Evolutionary conservation across 2,888 invertebrate species (phyloP).

Genomic region (Itoplectis maculator): DNA sequence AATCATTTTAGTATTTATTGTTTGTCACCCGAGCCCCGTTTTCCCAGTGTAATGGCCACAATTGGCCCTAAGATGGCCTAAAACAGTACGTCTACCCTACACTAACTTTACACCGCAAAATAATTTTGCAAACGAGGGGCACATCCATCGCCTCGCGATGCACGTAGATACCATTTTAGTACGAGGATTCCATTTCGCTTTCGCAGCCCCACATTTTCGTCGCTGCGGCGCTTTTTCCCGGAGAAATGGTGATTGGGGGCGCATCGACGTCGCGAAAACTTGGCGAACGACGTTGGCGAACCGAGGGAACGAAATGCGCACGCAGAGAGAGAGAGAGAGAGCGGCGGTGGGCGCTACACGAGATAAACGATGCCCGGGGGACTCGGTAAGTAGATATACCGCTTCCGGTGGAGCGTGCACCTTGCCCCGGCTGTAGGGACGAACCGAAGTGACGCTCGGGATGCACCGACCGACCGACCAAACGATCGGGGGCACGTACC

Average conservation of each 20-base stretch:
- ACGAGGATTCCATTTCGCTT: conserved; percentile 1
- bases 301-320: neutral
- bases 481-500: conserved; percentile 37
- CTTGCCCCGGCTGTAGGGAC: conserved; percentile 45
- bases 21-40: too few relatives aligned
- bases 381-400: conserved; percentile 67
- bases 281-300: conserved; percentile 24
- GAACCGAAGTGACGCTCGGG: conserved; percentile 44
- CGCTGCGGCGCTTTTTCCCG: neutral
- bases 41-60: too few relatives aligned
- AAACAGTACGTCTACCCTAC: too few relatives aligned
- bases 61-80: too few relatives aligned
- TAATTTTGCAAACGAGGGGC: neutral
- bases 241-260: conserved; percentile 27
- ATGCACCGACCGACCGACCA: conserved; percentile 11
- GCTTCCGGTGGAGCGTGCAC: conserved; percentile 61
- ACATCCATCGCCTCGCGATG: neutral
- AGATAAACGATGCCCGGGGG: conserved; percentile 65
- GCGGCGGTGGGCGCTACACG: conserved; percentile 56
- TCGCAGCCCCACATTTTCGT: neutral
- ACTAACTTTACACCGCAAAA: too few relatives aligned
- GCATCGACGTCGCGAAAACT: conserved; percentile 33
- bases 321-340: conserved; percentile 6
- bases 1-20: too few relatives aligned
- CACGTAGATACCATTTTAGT: neutral